phyloP scores from a whole-genome alignment of 2,113 vertebrate genomes.

The Machaerirhynchus nigripectus region DNA sequence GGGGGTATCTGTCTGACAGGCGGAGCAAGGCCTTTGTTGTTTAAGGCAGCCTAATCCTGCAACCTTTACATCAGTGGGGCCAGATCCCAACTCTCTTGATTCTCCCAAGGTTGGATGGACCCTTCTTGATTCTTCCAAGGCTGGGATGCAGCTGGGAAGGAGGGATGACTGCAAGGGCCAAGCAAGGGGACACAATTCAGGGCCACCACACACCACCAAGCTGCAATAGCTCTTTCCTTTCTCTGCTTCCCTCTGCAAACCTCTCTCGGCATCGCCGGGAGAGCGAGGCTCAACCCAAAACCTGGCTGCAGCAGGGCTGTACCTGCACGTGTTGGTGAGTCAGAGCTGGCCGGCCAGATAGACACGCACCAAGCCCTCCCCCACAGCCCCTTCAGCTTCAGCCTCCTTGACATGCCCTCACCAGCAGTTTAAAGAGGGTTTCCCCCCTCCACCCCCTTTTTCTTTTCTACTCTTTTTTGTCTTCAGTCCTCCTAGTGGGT shows the following conservation, averaged over 20 bases:
- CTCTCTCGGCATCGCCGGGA: accelerated
- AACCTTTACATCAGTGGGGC: not conserved
- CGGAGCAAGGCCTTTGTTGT: not conserved
- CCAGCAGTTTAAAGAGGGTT: conserved; percentile 32
- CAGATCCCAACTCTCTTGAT: not conserved
- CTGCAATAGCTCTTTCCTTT: not conserved
- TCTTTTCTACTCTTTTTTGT: conserved; percentile 2
- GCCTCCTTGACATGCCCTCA: not conserved
- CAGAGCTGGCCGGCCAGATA: not conserved
- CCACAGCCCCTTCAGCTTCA: conserved; percentile 14
- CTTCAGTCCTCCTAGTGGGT: conserved; percentile 54
- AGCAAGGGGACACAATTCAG: not conserved
- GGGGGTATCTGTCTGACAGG: conserved; percentile 28
- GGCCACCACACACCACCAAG: not conserved
- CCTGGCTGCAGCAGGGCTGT: not conserved
- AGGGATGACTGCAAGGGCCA: not conserved
- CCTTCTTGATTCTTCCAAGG: not conserved
- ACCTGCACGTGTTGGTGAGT: conserved; percentile 3
- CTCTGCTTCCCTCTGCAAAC: not conserved
- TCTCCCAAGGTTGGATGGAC: not conserved
- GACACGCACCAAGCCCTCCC: not conserved
- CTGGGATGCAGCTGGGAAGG: not conserved
- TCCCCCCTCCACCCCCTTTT: not conserved
- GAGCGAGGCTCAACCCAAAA: not conserved
- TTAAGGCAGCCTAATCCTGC: not conserved